Evolutionary conservation across 2,797 vertebrate species (phyloP), one percentile per base, ranked within the genome.

Genomic region (Spinus pinus): DNA sequence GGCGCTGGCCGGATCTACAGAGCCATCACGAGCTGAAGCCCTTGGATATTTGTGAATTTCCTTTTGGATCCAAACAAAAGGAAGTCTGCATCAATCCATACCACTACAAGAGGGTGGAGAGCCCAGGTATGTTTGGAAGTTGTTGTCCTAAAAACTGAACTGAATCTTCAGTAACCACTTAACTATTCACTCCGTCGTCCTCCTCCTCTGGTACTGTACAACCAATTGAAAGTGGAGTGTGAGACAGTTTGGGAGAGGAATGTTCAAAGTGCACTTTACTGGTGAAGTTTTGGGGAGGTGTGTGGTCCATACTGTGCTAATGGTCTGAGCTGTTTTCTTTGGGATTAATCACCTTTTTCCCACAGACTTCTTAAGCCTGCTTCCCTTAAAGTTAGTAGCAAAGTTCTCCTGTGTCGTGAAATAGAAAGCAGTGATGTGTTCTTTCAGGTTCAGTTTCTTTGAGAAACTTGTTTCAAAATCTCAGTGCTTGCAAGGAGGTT

Each of bases 61-160:
- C 99, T 22, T 99, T 99, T 95, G 99, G 99, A 96, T 99, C 99
- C 90, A 99, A 99, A 89, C 99, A 99, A 98, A 99, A 99, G 97
- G 99, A 99, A 98, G 99, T 99, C 95, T 99, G 99, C 98, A 99
- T 99, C 97, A 99, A 99, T 97, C 99, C 99, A 7, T 99, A 99
- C 98, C 99, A 99, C 98, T 99, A 99, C 97, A 99, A 99, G 97
- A 98, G 99, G 95, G 99, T 99, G 94, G 99, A 99, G 96, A 99
- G 99, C 98, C 99, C 99, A 96, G 99, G 99, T 99, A 98, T 57
- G 98, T 98, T 95, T 94, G 50, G 88, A 57, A 4, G 2, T 44
- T 24, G 2, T 21, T 58, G 33, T 51, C 42, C 33, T 53, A 23
- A 77, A 86, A 94, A 12, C 37, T 7, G 30, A 56, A 35, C 12